Percentiles rank a stretch among this genome's conserved stretches.
Evolutionary conservation across 2,888 invertebrate genomes (phyloP).

Genomic region (Caradrina kadenii): DNA sequence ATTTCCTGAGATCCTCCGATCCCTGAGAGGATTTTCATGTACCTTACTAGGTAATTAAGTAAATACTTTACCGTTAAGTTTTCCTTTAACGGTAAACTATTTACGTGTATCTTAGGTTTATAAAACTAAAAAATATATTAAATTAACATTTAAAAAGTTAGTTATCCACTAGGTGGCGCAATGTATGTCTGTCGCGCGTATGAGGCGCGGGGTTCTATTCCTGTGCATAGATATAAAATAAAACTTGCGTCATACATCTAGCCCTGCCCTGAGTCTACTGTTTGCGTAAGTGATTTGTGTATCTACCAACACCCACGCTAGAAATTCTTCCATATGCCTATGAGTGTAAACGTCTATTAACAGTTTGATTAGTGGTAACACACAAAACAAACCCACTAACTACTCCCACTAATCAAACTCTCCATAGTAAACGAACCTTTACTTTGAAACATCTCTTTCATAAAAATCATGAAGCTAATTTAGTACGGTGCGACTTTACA

Average conservation of each 20-base stretch:
- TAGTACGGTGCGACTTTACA: conserved; percentile 60
- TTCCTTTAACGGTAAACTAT: conserved; percentile 35
- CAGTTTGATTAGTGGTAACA: conserved; percentile 31
- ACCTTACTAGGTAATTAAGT: conserved; percentile 38
- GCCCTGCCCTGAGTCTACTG: conserved; percentile 25
- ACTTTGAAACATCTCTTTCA: conserved; percentile 50
- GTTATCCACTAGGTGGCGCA: not conserved
- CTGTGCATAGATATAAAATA: conserved; percentile 38
- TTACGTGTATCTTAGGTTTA: conserved; percentile 34
- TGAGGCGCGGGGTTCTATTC: conserved; percentile 38
- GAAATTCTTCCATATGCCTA: conserved; percentile 29
- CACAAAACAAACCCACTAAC: conserved; percentile 26
- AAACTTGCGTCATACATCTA: conserved; percentile 30
- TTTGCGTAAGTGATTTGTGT: conserved; percentile 38
- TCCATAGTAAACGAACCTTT: conserved; percentile 35
- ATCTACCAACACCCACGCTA: conserved; percentile 25
- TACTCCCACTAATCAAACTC: conserved; percentile 24
- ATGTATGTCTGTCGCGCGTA: conserved; percentile 16
- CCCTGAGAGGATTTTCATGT: conserved; percentile 22
- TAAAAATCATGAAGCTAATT: conserved; percentile 60
- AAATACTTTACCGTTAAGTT: conserved; percentile 21
- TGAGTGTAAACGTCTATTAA: conserved; percentile 38
- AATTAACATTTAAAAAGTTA: conserved; percentile 21
- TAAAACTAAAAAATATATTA: conserved; percentile 23
- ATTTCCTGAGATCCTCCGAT: conserved; percentile 38